Conservation (phyloP, 2,113 vertebrate genomes). For the Salminus brasiliensis region DNA sequence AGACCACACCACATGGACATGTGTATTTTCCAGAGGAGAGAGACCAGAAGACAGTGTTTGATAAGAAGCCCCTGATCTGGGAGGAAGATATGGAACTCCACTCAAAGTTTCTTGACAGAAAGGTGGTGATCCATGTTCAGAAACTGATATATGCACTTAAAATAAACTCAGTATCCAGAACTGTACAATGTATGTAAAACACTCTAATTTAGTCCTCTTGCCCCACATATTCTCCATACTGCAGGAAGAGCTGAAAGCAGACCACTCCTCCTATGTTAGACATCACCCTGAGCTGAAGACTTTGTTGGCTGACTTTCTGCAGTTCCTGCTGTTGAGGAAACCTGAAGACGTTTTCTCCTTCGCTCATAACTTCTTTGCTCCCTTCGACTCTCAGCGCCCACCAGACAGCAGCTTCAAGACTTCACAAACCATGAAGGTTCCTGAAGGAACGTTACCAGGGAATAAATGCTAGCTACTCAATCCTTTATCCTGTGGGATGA, state of each 20-base stretch:
- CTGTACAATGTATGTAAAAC: not conserved
- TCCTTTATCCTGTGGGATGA: not conserved
- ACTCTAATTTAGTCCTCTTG: not conserved
- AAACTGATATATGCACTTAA: not conserved
- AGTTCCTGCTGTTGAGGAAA: conserved; percentile 86
- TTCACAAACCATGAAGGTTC: conserved; percentile 9
- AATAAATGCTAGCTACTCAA: not conserved
- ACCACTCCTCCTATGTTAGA: conserved; percentile 78
- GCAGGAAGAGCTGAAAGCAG: conserved; percentile 83
- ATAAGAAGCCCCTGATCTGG: conserved; percentile 81
- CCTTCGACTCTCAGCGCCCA: conserved; percentile 59
- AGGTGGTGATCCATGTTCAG: conserved; percentile 72
- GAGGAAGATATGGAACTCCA: conserved; percentile 85
- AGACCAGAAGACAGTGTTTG: conserved; percentile 62
- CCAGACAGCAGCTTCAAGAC: conserved; percentile 36
- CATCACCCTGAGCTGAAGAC: conserved; percentile 84
- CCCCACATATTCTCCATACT: not conserved
- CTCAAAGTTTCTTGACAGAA: conserved; percentile 86
- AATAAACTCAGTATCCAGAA: not conserved
- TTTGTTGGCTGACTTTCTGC: conserved; percentile 87
- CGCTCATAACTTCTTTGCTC: conserved; percentile 82
- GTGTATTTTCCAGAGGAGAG: conserved; percentile 65
- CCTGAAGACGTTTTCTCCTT: conserved; percentile 82
- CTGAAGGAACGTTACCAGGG: not conserved
- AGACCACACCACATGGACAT: not conserved